Evolutionary conservation across 2,888 invertebrate genomes (phyloP).

Genomic region (Pseudolycoriella hygida): DNA sequence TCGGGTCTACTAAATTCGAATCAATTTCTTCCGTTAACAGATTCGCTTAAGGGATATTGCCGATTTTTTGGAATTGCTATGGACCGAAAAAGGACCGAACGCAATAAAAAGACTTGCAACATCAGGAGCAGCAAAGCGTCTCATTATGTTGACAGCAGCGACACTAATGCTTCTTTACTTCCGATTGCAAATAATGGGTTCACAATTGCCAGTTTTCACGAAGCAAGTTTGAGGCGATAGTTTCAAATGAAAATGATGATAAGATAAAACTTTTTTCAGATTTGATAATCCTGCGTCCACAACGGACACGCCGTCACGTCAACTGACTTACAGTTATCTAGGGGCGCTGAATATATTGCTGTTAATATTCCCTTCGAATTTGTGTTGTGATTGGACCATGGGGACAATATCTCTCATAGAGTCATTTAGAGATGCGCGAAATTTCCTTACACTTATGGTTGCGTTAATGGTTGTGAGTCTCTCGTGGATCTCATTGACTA

Average conservation of each 20-base stretch:
- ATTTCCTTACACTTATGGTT: constrained; percentile 57
- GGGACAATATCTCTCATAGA: constrained; percentile 78
- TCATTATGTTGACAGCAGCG: constrained; percentile 61
- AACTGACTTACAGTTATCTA: constrained; percentile 85
- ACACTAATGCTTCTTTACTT: constrained; percentile 65
- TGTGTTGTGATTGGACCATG: constrained; percentile 99
- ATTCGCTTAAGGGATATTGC: constrained; percentile 32
- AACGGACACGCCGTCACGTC: constrained; percentile 62
- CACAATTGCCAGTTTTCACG: constrained; percentile 89
- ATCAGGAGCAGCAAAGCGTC: constrained; percentile 44
- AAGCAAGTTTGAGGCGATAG: constrained; percentile 36
- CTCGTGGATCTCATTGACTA: constrained; percentile 33
- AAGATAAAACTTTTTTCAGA: constrained; percentile 35
- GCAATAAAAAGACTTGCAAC: constrained; percentile 19
- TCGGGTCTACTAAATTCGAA: not conserved
- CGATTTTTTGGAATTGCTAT: constrained; percentile 29
- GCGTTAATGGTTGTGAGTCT: constrained; percentile 43
- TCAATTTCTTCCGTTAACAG: constrained; percentile 19
- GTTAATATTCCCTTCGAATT: constrained; percentile 68
- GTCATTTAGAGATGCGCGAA: constrained; percentile 61
- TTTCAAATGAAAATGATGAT: not conserved
- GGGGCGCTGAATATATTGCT: constrained; percentile 83
- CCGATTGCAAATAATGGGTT: constrained; percentile 87
- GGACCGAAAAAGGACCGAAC: constrained; percentile 35
- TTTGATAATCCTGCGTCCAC: constrained; percentile 97